Base-by-base conservation (phyloP, 2,888 invertebrate species). In the Drosophila buzzatii region DNA sequence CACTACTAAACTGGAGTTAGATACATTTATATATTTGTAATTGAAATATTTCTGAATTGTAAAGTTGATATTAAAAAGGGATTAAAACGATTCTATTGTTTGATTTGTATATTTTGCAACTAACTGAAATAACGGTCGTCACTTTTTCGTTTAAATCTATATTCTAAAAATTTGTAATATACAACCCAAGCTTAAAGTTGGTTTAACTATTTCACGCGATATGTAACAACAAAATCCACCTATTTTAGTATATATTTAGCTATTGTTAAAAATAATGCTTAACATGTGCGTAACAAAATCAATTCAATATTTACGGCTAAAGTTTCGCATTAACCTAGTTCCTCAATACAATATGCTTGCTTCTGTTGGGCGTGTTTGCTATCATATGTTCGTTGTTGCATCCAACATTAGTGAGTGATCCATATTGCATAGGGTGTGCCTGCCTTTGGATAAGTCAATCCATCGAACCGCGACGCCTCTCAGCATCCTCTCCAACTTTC, bases 221-320 rank as follows among this genome's bases (percentile, higher is more conserved):
- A 77, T 79, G 74, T 77, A 47, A 64, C 58, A 78, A 79, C 56
- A 75, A 72, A 79, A 79, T 65, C 65, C 60, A 51, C 65, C 76
- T 77, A 74, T 47, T 65, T 64, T 73, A n/a, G 1, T 18, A 51
- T 49, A 49, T 33, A 51, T 70, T 78, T 79, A 61, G 68, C 85
- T 87, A 87, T 82, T 81, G 85, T 61, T 73, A 33, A 82, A 84
- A 87, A 64, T 81, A 85, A 81, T 85, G 76, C 81, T 74, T 70
- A 42, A 79, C 69, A 83, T 85, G 89, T 85, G 89, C 89, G 89
- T 88, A 85, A 85, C 83, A 75, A 70, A 85, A 59, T 65, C 49
- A 59, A 53, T 67, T 49, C 62, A 61, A 72, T 44, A 79, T 65
- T 70, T 59, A 60, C 63, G 39, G 58, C 63, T 85, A 76, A 78